Evolutionary conservation across 2,888 invertebrate genomes (phyloP), one percentile per base, ranked within the genome.

Genomic region (Luffia ferchaultella): DNA sequence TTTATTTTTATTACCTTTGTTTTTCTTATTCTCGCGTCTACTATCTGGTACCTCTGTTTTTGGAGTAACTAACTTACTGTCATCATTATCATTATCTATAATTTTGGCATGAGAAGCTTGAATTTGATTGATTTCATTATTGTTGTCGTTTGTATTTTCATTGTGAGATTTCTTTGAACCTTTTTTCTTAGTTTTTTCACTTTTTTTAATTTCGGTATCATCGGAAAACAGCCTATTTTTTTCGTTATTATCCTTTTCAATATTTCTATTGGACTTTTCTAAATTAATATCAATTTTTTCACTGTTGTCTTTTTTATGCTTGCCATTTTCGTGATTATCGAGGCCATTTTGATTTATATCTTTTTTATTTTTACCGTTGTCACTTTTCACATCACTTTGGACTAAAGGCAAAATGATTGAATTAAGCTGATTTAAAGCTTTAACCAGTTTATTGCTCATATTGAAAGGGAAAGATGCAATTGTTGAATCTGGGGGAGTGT

Each of bases 381-480:
- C 51, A 9, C 51, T 46, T 41, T 43, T 50, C 45, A 42, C 19
- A 2, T 41, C 45, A 9, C 16, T 16, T 5, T n/a, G 20, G 9
- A 19, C 30, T 1, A 72, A 51, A 0, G 74, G 71, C 0, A 61
- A 58, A 2, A 76, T 56, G 1, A 69, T 59, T 51, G 65, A 64
- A 0, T 59, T 55, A 9, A 79, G 56, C 1, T 69, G 63, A 46
- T 67, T 58, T 12, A 76, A 58, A 0, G 66, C 67, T 57, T 68
- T 68, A 53, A 65, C 62, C n/a, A 75, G 62, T 56, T 75, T 76
- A 19, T 59, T 63, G 1, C 63, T 58, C 0, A 58, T 53, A 0
- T 65, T 64, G 19, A 60, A 55, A 0, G 61, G 46, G 1, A 62
- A 16, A 0, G 65, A 55, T 9, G 64, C 64, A 12, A 58, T 30